Evolutionary conservation across 2,888 invertebrate genomes (phyloP).

Genomic region (Rotaria magnacalcarata): DNA sequence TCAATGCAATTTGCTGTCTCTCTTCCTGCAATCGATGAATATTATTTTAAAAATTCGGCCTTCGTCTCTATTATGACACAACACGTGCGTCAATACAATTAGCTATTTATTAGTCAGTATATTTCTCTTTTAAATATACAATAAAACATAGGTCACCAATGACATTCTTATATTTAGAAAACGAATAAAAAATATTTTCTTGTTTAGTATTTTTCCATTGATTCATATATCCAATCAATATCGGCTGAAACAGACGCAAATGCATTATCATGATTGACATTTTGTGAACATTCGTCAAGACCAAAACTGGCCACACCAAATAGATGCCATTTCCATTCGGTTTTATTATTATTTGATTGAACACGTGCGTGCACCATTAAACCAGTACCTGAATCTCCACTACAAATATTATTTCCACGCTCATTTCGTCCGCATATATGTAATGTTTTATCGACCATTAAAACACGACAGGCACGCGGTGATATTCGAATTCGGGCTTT

Average conservation of each 20-base stretch:
- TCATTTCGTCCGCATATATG: slow-evolving; percentile 36
- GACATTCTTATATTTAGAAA: neutral
- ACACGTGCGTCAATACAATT: neutral
- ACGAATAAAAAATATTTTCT: neutral
- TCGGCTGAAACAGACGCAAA: slow-evolving; percentile 8
- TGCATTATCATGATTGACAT: slow-evolving; percentile 16
- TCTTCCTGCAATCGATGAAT: neutral
- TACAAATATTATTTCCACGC: slow-evolving; percentile 22
- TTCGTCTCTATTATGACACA: neutral
- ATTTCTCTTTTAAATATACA: neutral
- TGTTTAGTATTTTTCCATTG: slow-evolving; percentile 1
- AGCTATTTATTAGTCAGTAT: neutral
- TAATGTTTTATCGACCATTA: neutral
- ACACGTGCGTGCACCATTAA: neutral
- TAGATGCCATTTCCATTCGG: slow-evolving; percentile 20
- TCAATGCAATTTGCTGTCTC: neutral
- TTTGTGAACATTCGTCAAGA: neutral
- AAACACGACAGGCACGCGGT: neutral
- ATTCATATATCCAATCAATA: slow-evolving; percentile 20
- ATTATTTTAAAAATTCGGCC: neutral
- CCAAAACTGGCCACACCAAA: slow-evolving; percentile 31
- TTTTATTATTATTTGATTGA: neutral
- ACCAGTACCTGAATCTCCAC: slow-evolving; percentile 20
- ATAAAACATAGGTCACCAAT: neutral
- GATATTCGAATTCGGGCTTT: slow-evolving; percentile 17